Conservation (phyloP, 2,888 invertebrate species). For the Crocallis elinguaria region DNA sequence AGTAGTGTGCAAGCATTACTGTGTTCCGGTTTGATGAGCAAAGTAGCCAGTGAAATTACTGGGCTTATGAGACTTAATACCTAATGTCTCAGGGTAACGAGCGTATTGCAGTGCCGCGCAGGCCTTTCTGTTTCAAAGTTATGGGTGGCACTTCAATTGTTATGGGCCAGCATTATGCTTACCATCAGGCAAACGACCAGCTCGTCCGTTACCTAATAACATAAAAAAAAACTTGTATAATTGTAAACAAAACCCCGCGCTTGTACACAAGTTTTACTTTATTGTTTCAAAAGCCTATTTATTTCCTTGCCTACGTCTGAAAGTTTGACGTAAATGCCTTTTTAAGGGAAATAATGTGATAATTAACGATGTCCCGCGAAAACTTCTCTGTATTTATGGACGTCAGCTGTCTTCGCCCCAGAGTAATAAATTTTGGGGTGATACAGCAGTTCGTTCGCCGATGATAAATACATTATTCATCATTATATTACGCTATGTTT, state of each 20-base stretch:
- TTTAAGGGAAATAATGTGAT: conserved; percentile 27
- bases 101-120: no score
- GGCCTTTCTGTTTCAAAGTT: no score
- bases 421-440: conserved; percentile 21
- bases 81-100: no score
- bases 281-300: conserved; percentile 26
- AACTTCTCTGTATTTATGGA: conserved; percentile 37
- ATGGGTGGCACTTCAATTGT: no score
- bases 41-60: no score
- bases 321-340: conserved; percentile 23
- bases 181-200: no score
- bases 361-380: conserved; percentile 30
- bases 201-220: not conserved
- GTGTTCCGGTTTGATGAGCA: no score
- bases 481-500: conserved; percentile 12
- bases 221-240: conserved; percentile 23
- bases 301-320: conserved; percentile 14
- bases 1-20: no score
- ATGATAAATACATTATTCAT: conserved; percentile 24
- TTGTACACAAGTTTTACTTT: conserved; percentile 12
- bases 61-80: no score
- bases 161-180: no score
- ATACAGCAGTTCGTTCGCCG: conserved; percentile 14
- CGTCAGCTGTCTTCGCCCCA: conserved; percentile 34
- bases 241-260: conserved; percentile 17